Evolutionary conservation across 1,140 invertebrate genomes (phyloP).

Genomic region (honey bee (Apis mellifera)): Amel_HAv3.1 CM009932.2:2918001-2918500

Average conservation of each 20-base stretch:
- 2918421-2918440: conserved; percentile 55
- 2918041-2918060: neutral
- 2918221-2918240: neutral
- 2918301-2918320: conserved; percentile 29
- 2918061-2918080: neutral
- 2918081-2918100: neutral
- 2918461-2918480: conserved; percentile 34
- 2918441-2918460: conserved; percentile 64
- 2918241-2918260: neutral
- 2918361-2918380: conserved; percentile 36
- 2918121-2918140: neutral
- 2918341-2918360: conserved; percentile 22
- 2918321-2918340: conserved; percentile 44
- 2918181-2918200: neutral
- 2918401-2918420: conserved; percentile 61
- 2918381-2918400: neutral
- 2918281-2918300: neutral
- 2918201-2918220: neutral
- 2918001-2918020: too few species aligned
- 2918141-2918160: neutral
- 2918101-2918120: neutral
- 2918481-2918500: conserved; percentile 54
- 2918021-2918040: neutral
- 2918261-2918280: neutral
- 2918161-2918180: neutral